Conservation (phyloP, 2,113 vertebrate species). For the Calyptommatus sinebrachiatus region DNA sequence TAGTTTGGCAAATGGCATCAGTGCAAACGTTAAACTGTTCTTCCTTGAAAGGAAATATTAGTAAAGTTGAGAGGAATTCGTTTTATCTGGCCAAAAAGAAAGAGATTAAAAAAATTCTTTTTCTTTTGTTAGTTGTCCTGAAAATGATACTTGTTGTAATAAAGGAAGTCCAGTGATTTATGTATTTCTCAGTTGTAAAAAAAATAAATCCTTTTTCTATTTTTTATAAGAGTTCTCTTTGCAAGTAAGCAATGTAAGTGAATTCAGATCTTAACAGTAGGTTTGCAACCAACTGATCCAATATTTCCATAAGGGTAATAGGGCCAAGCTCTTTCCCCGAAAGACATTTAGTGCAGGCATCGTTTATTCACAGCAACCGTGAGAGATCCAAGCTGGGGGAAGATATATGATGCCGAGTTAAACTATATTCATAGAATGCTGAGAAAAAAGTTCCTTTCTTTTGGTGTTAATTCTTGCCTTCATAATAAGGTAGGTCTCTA, state of each 20-base stretch:
- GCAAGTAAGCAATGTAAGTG: neutral
- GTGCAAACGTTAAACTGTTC: constrained; percentile 12
- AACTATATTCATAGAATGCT: too few species aligned
- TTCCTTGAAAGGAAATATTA: constrained; percentile 1
- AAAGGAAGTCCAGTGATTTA: neutral
- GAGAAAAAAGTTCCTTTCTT: too few species aligned
- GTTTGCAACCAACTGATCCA: too few species aligned
- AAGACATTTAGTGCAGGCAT: too few species aligned
- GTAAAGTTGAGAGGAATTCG: neutral
- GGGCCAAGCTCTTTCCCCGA: too few species aligned
- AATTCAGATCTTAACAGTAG: neutral
- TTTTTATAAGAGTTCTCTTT: neutral
- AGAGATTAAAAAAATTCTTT: neutral
- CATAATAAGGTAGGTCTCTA: too few species aligned
- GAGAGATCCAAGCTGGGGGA: too few species aligned
- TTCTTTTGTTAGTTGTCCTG: neutral
- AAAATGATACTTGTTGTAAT: constrained; percentile 1
- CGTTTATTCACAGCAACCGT: too few species aligned
- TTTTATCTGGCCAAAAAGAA: neutral
- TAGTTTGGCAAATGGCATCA: neutral
- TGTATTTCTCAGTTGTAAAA: neutral
- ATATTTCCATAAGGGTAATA: too few species aligned
- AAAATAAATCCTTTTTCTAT: constrained; percentile 9
- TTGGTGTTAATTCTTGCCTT: too few species aligned
- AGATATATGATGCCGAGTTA: too few species aligned